Conservation (phyloP, 2,888 invertebrate genomes). For the Polietes domitor region DNA sequence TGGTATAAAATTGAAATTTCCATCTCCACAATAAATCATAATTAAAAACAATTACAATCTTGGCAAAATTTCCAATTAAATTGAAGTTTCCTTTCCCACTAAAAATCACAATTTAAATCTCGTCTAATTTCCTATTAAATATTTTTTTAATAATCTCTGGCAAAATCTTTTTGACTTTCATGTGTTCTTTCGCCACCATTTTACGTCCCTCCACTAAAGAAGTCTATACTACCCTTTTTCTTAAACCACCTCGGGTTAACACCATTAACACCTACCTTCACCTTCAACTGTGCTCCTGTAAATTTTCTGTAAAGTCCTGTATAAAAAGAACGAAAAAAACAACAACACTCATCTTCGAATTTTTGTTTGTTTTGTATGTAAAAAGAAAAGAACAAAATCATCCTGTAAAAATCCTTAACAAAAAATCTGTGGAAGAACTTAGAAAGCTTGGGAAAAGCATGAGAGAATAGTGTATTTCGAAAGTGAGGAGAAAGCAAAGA, state of each 20-base stretch:
- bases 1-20: too few species aligned
- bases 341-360: background rate
- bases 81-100: too few species aligned
- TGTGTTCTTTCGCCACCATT: background rate
- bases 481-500: background rate
- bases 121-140: too few species aligned
- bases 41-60: too few species aligned
- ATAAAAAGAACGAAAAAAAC: slow-evolving; percentile 42
- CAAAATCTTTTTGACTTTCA: too few species aligned
- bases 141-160: too few species aligned
- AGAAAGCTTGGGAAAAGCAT: slow-evolving; percentile 20
- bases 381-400: slow-evolving; percentile 24
- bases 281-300: slow-evolving; percentile 70
- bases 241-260: slow-evolving; percentile 20
- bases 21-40: too few species aligned
- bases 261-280: slow-evolving; percentile 10
- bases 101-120: too few species aligned
- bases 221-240: slow-evolving; percentile 66
- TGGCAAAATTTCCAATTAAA: too few species aligned
- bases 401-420: slow-evolving; percentile 38
- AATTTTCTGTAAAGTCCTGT: slow-evolving; percentile 77
- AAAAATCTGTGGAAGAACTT: slow-evolving; percentile 41
- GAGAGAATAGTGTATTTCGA: background rate
- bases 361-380: slow-evolving; percentile 48
- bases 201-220: background rate